phyloP scores from a whole-genome alignment of 2,113 vertebrate genomes.

The Lanius ludovicianus region DNA sequence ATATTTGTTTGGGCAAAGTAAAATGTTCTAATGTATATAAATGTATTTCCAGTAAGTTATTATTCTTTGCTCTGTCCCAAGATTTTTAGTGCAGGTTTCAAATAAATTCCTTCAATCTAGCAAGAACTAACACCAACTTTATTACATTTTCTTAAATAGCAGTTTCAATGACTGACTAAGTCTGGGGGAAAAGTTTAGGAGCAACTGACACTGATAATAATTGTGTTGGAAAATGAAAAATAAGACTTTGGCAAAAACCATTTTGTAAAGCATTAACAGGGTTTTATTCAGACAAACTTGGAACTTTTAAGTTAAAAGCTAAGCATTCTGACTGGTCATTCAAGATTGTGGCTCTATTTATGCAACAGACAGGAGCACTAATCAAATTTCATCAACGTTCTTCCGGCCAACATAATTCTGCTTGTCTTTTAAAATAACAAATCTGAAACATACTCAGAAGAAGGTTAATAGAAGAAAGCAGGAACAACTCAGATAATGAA shows the following conservation, averaged over 20 bases:
- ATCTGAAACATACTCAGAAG: neutral
- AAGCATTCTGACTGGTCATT: neutral
- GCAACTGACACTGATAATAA: neutral
- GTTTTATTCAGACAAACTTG: neutral
- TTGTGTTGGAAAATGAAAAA: neutral
- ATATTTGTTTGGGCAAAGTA: neutral
- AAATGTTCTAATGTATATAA: neutral
- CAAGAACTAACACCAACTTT: neutral
- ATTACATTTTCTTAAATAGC: neutral
- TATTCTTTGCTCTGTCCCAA: neutral
- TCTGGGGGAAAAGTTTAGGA: neutral
- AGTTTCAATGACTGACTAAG: neutral
- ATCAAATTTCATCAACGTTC: neutral
- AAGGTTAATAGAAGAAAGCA: neutral
- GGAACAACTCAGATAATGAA: neutral
- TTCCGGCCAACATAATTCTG: neutral
- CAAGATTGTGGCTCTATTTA: neutral
- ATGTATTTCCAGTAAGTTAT: neutral
- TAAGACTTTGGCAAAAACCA: neutral
- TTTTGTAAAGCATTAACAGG: neutral
- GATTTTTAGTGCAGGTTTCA: neutral
- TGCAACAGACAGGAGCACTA: constrained; percentile 26
- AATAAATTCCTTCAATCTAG: neutral
- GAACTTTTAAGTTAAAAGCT: neutral
- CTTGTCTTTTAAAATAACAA: neutral